Conservation (phyloP, 2,797 vertebrate species). For the Amblyopsis hoosieri region DNA sequence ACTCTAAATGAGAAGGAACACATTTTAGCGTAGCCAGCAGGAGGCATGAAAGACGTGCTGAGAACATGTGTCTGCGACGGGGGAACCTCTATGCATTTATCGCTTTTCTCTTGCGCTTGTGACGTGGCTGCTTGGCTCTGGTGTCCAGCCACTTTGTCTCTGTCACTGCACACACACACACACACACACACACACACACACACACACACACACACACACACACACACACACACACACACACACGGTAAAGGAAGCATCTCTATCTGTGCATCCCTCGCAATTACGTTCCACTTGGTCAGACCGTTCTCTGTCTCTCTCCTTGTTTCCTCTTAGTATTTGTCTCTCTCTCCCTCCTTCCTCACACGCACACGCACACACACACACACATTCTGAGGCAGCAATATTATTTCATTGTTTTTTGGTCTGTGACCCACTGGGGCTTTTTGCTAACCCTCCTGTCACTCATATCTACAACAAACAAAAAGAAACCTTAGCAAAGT, state of each 20-base stretch:
- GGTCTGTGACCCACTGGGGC: slow-evolving; percentile 49
- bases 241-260: too few species aligned
- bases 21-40: slow-evolving; percentile 51
- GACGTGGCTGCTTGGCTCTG: slow-evolving; percentile 11
- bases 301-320: too few species aligned
- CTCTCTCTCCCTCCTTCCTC: too few species aligned
- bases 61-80: slow-evolving; percentile 28
- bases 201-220: too few species aligned
- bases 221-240: not conserved
- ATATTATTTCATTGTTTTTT: slow-evolving; percentile 49
- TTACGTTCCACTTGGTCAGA: too few species aligned
- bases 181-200: slow-evolving; percentile 13
- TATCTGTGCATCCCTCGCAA: too few species aligned
- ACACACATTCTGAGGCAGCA: slow-evolving; percentile 29
- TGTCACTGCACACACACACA: not conserved
- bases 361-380: slow-evolving; percentile 1
- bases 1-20: slow-evolving; percentile 62
- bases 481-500: slow-evolving; percentile 63
- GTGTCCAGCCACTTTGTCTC: not conserved
- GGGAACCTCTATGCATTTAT: slow-evolving; percentile 25
- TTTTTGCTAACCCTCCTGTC: slow-evolving; percentile 64
- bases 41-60: slow-evolving; percentile 56
- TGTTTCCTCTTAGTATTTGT: not conserved
- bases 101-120: slow-evolving; percentile 2
- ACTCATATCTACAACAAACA: slow-evolving; percentile 68